Conservation (phyloP, 2,797 vertebrate genomes). For the Neopelma chrysocephalum region DNA sequence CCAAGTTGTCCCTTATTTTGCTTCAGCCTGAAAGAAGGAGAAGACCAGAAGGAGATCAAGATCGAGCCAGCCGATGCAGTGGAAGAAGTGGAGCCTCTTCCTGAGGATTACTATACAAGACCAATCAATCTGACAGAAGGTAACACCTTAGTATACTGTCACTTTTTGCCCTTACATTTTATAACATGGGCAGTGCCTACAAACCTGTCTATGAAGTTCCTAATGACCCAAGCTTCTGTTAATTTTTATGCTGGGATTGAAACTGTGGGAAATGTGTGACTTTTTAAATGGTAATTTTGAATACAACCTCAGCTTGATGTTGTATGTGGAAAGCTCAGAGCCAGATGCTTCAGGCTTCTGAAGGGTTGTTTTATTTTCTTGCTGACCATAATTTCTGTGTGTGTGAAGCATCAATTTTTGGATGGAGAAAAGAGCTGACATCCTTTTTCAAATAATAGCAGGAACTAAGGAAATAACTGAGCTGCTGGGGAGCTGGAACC, state of each 20-base stretch:
- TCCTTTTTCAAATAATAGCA: neutral
- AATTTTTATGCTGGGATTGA: neutral
- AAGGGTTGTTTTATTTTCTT: neutral
- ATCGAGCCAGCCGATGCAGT: slow-evolving; percentile 93
- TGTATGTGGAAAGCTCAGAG: neutral
- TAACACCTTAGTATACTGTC: slow-evolving; percentile 48
- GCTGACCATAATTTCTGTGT: neutral
- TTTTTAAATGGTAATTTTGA: neutral
- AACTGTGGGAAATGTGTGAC: neutral
- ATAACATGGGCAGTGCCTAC: neutral
- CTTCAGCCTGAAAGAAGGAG: slow-evolving; percentile 92
- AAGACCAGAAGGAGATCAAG: slow-evolving; percentile 96
- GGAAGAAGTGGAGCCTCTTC: slow-evolving; percentile 95
- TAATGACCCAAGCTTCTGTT: neutral
- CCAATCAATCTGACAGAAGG: slow-evolving; percentile 96
- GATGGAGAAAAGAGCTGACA: neutral
- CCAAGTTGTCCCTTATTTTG: neutral
- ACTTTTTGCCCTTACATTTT: neutral
- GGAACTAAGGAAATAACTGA: slow-evolving; percentile 18
- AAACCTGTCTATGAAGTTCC: neutral
- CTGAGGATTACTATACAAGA: slow-evolving; percentile 94
- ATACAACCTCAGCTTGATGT: neutral
- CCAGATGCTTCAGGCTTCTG: neutral
- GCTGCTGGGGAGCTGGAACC: neutral
- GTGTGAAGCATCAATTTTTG: neutral